Percentiles rank a stretch among this genome's conserved stretches.
Evolutionary conservation across 2,888 invertebrate species (phyloP).

Genomic region (Acheta domesticus): DNA sequence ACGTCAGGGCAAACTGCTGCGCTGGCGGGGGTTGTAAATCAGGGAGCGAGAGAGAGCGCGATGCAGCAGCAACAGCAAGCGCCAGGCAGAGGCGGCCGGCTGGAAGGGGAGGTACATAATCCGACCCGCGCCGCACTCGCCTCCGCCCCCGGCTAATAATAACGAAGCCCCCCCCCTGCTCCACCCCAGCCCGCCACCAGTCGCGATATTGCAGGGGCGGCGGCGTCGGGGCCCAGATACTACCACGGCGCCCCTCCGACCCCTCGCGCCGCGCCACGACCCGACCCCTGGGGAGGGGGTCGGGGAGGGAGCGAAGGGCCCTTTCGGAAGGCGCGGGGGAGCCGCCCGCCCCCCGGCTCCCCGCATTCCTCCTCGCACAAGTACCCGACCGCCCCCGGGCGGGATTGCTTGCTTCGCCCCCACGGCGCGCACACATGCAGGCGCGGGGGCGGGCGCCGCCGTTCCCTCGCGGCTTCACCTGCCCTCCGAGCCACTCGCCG

Average conservation of each 20-base stretch:
- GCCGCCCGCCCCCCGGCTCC: background rate
- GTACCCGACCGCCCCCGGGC: background rate
- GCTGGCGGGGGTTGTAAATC: constrained; percentile 8
- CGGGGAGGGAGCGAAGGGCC: no score
- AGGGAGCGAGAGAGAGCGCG: background rate
- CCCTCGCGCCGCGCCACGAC: no score
- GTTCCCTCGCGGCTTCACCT: background rate
- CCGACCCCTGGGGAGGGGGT: no score
- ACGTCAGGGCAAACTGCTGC: background rate
- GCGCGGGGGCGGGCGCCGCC: background rate
- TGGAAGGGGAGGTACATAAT: background rate
- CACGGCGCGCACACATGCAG: background rate
- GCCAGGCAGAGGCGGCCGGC: background rate
- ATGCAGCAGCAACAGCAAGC: background rate
- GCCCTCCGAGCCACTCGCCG: background rate
- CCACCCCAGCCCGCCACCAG: no score
- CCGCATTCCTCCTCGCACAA: background rate
- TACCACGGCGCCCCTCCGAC: no score
- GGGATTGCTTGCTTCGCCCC: background rate
- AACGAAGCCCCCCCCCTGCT: background rate
- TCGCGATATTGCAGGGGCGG: no score
- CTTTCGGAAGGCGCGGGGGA: no score
- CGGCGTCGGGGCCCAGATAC: no score
- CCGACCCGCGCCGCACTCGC: background rate
- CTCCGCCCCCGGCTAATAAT: background rate